These are phyloP conservation scores for Dromococcyx pavoninus DNA, from an alignment of 2,797 vertebrate species.

Conservation along the genomic window DNA sequence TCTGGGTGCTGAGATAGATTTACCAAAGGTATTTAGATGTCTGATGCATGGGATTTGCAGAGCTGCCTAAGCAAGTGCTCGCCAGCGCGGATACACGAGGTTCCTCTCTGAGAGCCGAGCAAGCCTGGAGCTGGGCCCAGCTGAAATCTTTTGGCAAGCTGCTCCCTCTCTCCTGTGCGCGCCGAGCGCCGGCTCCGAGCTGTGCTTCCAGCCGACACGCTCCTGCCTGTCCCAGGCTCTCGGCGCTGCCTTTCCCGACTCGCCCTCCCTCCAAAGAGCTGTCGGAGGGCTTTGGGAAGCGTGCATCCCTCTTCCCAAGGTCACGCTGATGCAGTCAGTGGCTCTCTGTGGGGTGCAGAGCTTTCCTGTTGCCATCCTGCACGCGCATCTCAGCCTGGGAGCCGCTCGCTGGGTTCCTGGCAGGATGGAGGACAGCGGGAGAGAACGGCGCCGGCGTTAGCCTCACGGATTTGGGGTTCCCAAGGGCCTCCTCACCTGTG, in stretches of 20 bases:
- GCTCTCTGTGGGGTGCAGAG: background rate
- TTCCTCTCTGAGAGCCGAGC: background rate
- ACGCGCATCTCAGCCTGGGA: background rate
- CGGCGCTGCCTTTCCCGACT: accelerated
- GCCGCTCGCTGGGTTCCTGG: background rate
- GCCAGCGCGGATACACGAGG: conserved; percentile 31
- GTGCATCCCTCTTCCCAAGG: background rate
- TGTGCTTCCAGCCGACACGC: conserved; percentile 23
- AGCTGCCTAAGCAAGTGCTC: conserved; percentile 27
- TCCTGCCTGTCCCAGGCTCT: background rate
- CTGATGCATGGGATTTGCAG: conserved; percentile 48
- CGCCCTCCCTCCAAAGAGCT: background rate
- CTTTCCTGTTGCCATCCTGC: background rate
- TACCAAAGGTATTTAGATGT: conserved; percentile 59
- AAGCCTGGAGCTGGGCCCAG: conserved; percentile 28
- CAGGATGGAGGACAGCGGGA: background rate
- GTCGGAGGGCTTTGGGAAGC: background rate
- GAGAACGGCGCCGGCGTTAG: accelerated
- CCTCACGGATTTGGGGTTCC: background rate
- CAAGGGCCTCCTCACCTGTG: accelerated
- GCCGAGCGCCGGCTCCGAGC: background rate
- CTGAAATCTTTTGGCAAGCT: conserved; percentile 14
- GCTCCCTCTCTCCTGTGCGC: background rate
- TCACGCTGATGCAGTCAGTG: background rate
- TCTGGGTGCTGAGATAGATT: conserved; percentile 45